phyloP scores from a whole-genome alignment of 1,140 invertebrate genomes.

The Goniozus legneri region DNA sequence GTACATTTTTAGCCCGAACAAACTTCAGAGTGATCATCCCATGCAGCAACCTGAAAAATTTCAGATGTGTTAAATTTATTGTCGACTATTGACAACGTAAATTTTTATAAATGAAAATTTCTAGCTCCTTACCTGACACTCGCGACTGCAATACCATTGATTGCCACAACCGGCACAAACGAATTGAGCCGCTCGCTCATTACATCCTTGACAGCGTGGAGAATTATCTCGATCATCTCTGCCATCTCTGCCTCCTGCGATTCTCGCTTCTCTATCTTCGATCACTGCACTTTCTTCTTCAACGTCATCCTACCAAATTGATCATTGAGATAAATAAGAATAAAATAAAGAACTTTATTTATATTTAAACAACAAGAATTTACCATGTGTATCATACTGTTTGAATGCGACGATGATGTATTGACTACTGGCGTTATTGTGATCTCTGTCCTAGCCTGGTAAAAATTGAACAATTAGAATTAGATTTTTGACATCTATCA shows the following conservation, averaged over 20 bases:
- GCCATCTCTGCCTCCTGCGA: slow-evolving; percentile 35
- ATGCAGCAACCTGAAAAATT: slow-evolving; percentile 67
- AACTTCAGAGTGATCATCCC: slow-evolving; percentile 82
- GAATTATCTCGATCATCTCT: slow-evolving; percentile 49
- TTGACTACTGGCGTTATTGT: slow-evolving; percentile 58
- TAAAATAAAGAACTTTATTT: slow-evolving; percentile 8
- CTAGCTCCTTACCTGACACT: slow-evolving; percentile 70
- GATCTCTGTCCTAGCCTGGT: slow-evolving; percentile 55
- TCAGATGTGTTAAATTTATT: neutral
- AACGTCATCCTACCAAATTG: slow-evolving; percentile 53
- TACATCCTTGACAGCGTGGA: slow-evolving; percentile 73
- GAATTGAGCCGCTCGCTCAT: slow-evolving; percentile 72
- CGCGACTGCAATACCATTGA: slow-evolving; percentile 86
- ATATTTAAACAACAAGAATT: slow-evolving; percentile 14
- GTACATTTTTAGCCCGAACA: slow-evolving; percentile 62
- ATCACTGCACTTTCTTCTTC: slow-evolving; percentile 63
- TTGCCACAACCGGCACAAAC: slow-evolving; percentile 83
- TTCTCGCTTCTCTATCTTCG: slow-evolving; percentile 59
- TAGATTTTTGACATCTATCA: neutral
- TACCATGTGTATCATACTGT: slow-evolving; percentile 46
- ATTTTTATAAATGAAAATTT: slow-evolving; percentile 4
- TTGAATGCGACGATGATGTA: slow-evolving; percentile 40
- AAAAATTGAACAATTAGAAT: no score
- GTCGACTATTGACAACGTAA: neutral
- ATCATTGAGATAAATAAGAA: slow-evolving; percentile 2